A percentile compares a stretch with the other conserved stretches of the same genome.
Conservation (phyloP, 2,888 invertebrate genomes). For the Melanostoma scalare region DNA sequence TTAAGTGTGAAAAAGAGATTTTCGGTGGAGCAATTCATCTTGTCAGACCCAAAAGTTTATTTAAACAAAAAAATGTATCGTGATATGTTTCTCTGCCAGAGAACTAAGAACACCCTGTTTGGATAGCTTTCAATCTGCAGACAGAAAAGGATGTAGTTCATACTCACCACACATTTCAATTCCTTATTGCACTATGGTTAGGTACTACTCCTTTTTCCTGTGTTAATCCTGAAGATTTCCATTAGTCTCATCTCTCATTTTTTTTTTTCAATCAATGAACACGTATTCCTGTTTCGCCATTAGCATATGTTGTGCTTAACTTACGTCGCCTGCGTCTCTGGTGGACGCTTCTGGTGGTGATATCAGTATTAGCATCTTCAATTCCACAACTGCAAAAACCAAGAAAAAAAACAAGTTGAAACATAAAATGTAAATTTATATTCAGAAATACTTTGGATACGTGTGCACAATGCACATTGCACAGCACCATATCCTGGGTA, state of each 20-base stretch:
- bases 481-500: slow-evolving; percentile 30
- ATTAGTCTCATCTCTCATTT: slow-evolving; percentile 37
- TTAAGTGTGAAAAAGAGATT: too few relatives aligned
- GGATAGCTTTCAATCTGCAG: slow-evolving; percentile 4
- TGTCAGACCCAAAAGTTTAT: too few relatives aligned
- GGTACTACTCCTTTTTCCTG: slow-evolving; percentile 9
- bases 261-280: slow-evolving; percentile 54
- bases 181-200: background rate
- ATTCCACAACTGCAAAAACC: slow-evolving; percentile 55
- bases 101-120: background rate
- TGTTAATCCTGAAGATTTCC: slow-evolving; percentile 31
- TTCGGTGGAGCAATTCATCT: too few relatives aligned
- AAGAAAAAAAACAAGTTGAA: slow-evolving; percentile 7
- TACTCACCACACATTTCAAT: slow-evolving; percentile 52
- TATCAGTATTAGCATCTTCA: slow-evolving; percentile 71
- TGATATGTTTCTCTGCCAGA: background rate
- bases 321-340: slow-evolving; percentile 65
- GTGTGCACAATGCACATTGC: slow-evolving; percentile 36
- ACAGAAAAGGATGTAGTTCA: slow-evolving; percentile 17
- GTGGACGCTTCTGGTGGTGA: slow-evolving; percentile 54
- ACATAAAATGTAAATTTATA: slow-evolving; percentile 68
- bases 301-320: slow-evolving; percentile 67
- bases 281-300: slow-evolving; percentile 52
- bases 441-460: slow-evolving; percentile 27
- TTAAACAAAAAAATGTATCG: too few relatives aligned